Base-by-base conservation (phyloP, 2,888 invertebrate genomes). In the Eremobia ochroleuca region DNA sequence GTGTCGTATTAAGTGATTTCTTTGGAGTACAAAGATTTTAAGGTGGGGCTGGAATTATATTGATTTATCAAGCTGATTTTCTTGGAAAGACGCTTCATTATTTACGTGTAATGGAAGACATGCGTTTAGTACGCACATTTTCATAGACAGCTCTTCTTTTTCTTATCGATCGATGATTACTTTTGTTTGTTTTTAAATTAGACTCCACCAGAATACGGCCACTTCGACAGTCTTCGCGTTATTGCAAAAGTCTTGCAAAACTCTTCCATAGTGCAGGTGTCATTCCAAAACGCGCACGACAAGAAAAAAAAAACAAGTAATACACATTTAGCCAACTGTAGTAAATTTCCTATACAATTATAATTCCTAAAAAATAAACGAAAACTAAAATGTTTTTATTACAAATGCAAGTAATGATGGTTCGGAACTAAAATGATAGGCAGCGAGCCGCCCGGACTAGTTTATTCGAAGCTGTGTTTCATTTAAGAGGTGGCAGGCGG, bases 1-100 rank as follows among this genome's bases (percentile, higher is more conserved):
- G 83, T 87, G 87, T 86, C 86, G 88, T 82, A 90, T 90, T 91
- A 91, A 91, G 90, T 91, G 90, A 90, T 91, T 91, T 90, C 90
- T 89, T 88, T 86, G 81, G 75, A 77, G 76, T 69, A 77, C 76
- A 68, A 69, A 73, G 58, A 85, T 79, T 79, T 72, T 65, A 73
- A 81, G 76, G 61, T 52, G 49, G 71, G 61, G 77, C 21, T 25
- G 25, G 71, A 52, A 67, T 70, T 65, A 64, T 76, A 75, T 83
- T 79, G 75, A 86, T 83, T 66, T 85, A 71, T 73, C 37, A 37
- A 49, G n/a, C 49, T 37, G 55, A 58, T 69, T 40, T 72, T 64
- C 28, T 81, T 81, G 13, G 34, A 55, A 21, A 43, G 49, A 64
- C 37, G 31, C 62, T 55, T 43, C 61, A 37, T 69, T 81, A 81